Evolutionary conservation across 2,888 invertebrate species (phyloP), one percentile per base, ranked within the genome.

Genomic region (Torymus aiolomorphi): DNA sequence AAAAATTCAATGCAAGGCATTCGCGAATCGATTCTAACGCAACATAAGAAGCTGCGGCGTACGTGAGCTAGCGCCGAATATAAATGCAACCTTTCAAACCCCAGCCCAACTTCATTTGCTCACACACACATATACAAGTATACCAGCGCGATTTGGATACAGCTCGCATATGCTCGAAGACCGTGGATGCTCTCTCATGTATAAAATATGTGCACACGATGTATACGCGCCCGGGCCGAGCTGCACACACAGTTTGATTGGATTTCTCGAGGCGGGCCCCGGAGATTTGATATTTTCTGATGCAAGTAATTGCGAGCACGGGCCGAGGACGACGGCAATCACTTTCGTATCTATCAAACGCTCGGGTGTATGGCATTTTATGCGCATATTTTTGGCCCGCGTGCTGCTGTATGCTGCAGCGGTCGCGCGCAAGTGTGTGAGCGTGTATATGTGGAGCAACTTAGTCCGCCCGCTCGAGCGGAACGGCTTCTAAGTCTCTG

Each of bases 361-460:
- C n/a, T 77, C 49, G 71, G 57, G 18, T 24, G 8, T 42, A 42
- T 42, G 59, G 66, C 52, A 66, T 72, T 72, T 77, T 77, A 77
- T 77, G 77, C 65, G 77, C 72, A 77, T 72, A 77, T 77, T 77
- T 72, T 77, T n/a, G 70, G 72, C 16, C 18, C n/a, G 18, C 18
- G 5, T 8, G n/a, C 61, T 65, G 18, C 51, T 65, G 51, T 11
- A 24, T 24, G 52, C 56, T n/a, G 57, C 13, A 12, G 65, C 20
- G 52, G 13, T 24, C 52, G 42, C 42, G 24, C 49, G 10, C 31
- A 31, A 10, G n/a, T 67, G 51, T 66, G 14, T 18, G 16, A 42
- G 42, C 8, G 42, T 42, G 42, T 42, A 8, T 42, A 42, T 42
- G 42, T 42, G 42, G 42, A 42, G 42, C 42, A 8, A 42, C 42